phyloP scores from a whole-genome alignment of 2,888 invertebrate species.

The Lymantria monacha region DNA sequence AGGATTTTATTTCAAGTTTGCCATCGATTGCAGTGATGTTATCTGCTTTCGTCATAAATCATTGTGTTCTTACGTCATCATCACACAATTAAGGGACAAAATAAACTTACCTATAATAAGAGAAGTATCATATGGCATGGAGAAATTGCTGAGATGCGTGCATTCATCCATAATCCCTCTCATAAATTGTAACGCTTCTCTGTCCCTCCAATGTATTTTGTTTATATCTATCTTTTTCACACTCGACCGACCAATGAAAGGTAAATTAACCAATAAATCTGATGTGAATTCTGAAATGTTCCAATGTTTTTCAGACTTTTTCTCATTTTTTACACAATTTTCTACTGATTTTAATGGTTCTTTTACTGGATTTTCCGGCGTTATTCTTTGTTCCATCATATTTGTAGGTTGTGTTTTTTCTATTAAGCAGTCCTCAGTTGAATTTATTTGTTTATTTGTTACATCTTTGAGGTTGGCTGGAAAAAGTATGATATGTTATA shows the following conservation, averaged over 20 bases:
- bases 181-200: conserved; percentile 96
- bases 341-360: conserved; percentile 10
- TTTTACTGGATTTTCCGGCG: conserved; percentile 1
- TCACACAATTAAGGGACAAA: too few species aligned
- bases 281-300: conserved; percentile 62
- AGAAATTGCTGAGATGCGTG: conserved; percentile 97
- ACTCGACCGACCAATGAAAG: conserved; percentile 48
- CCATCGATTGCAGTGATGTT: too few species aligned
- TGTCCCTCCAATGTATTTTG: conserved; percentile 87
- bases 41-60: too few species aligned
- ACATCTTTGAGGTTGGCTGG: conserved; percentile 13
- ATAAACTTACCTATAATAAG: conserved; percentile 86
- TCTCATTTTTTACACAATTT: conserved; percentile 14
- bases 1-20: too few species aligned
- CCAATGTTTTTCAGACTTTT: conserved; percentile 51
- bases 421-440: neutral
- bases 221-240: conserved; percentile 79
- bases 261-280: conserved; percentile 64
- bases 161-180: conserved; percentile 99
- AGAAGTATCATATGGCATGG: conserved; percentile 92
- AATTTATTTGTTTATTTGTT: neutral
- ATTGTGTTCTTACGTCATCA: too few species aligned
- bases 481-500: conserved; percentile 5
- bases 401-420: neutral
- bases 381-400: neutral